Evolutionary conservation across 2,113 vertebrate genomes (phyloP).

Genomic region (Scophthalmus maximus): DNA sequence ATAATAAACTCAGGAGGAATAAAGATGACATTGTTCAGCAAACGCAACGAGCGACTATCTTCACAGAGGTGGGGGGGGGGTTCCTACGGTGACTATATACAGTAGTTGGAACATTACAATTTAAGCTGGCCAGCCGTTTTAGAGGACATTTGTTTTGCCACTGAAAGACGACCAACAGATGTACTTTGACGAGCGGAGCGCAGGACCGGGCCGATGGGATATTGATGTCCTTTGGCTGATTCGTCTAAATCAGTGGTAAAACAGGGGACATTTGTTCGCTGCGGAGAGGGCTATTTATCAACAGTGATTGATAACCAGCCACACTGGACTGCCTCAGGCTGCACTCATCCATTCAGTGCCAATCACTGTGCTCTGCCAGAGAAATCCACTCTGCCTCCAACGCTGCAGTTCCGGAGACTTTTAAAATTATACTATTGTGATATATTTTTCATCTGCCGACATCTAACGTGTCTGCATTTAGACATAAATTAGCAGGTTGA

Average conservation of each 20-base stretch:
- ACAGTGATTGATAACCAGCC: conserved; percentile 73
- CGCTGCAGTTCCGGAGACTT: conserved; percentile 15
- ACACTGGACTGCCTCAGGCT: conserved; percentile 67
- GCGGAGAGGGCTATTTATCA: conserved; percentile 71
- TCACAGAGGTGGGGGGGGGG: no score
- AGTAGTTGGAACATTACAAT: conserved; percentile 9
- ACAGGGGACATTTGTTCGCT: conserved; percentile 71
- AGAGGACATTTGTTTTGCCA: conserved; percentile 49
- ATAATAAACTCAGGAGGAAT: conserved; percentile 27
- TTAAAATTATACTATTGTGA: neutral
- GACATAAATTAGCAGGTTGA: neutral
- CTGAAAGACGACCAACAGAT: conserved; percentile 57
- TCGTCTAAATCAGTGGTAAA: conserved; percentile 73
- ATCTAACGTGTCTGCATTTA: neutral
- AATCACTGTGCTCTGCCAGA: conserved; percentile 68
- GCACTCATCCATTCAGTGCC: conserved; percentile 67
- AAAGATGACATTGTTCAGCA: conserved; percentile 39
- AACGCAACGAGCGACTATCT: neutral
- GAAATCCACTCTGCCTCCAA: conserved; percentile 56
- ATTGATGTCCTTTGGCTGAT: conserved; percentile 70
- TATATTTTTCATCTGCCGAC: neutral
- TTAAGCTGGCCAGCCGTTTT: conserved; percentile 23
- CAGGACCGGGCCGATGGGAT: conserved; percentile 51
- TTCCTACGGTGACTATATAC: no score
- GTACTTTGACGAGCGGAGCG: conserved; percentile 63